These are phyloP conservation scores for Drosophila carrolli DNA, from an alignment of 1,140 invertebrate genomes.

Conservation along the genomic window DNA sequence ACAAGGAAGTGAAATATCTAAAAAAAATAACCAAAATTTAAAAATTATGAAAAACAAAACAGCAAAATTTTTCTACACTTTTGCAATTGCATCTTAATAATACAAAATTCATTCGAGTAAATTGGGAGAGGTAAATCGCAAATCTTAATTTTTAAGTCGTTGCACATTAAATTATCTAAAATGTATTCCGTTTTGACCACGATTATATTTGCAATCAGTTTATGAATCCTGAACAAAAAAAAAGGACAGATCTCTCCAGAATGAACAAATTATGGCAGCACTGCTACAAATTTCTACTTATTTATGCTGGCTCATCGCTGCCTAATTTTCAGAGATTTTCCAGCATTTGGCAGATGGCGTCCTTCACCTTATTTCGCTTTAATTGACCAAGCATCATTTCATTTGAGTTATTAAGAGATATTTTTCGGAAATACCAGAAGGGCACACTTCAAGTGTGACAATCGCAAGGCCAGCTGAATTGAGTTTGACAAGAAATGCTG, in stretches of 20 bases:
- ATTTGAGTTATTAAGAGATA: slow-evolving; percentile 35
- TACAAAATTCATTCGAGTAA: too few relatives aligned
- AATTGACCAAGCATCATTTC: slow-evolving; percentile 52
- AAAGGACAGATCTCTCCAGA: neutral
- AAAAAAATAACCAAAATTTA: neutral
- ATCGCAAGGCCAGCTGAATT: slow-evolving; percentile 20
- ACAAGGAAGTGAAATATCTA: neutral
- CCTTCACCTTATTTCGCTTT: slow-evolving; percentile 58
- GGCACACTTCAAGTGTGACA: slow-evolving; percentile 25
- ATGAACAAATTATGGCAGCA: neutral
- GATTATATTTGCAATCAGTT: too few relatives aligned
- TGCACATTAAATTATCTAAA: too few relatives aligned
- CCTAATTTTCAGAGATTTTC: slow-evolving; percentile 35
- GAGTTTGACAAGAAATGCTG: slow-evolving; percentile 12
- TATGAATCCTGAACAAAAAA: neutral
- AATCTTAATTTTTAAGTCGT: too few relatives aligned
- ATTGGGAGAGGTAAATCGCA: too few relatives aligned
- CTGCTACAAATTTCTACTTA: slow-evolving; percentile 1
- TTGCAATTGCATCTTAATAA: too few relatives aligned
- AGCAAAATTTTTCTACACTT: neutral
- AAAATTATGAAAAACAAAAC: neutral
- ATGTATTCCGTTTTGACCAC: too few relatives aligned
- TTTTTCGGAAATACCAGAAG: slow-evolving; percentile 27
- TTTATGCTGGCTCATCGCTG: slow-evolving; percentile 21
- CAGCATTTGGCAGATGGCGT: slow-evolving; percentile 45